Percentiles rank a stretch among this genome's conserved stretches.
These are phyloP conservation scores for Brachyalestes nurse DNA, from an alignment of 2,797 vertebrate genomes.

Conservation along the genomic window DNA sequence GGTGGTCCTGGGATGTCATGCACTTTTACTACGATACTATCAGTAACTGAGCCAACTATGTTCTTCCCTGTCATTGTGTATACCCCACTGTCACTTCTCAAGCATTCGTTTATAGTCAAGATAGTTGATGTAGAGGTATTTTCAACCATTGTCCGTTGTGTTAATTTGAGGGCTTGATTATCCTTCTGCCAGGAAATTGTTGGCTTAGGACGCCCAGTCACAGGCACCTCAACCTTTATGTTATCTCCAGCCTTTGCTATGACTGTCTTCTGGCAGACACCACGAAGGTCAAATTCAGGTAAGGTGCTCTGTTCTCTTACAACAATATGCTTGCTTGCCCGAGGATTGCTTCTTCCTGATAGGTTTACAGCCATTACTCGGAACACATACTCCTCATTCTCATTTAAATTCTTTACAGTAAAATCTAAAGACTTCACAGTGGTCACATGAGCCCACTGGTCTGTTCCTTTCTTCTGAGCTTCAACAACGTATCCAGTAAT, in stretches of 20 bases:
- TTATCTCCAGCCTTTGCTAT: conserved; percentile 94
- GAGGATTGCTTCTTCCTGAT: conserved; percentile 91
- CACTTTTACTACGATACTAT: conserved; percentile 89
- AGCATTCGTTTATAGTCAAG: conserved; percentile 89
- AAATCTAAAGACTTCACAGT: conserved; percentile 91
- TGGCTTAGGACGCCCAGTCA: conserved; percentile 93
- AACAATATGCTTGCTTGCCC: conserved; percentile 88
- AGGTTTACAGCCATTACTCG: conserved; percentile 95
- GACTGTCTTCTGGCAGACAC: conserved; percentile 90
- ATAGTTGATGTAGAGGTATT: conserved; percentile 88
- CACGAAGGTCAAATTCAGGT: conserved; percentile 93
- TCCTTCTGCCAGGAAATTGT: conserved; percentile 95
- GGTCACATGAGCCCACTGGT: conserved; percentile 92
- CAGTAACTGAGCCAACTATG: conserved; percentile 91
- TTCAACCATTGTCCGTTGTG: conserved; percentile 90
- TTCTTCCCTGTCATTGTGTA: conserved; percentile 93
- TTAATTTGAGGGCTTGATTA: conserved; percentile 86
- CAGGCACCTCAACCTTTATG: conserved; percentile 96
- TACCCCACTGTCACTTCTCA: conserved; percentile 87
- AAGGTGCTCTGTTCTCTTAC: conserved; percentile 90
- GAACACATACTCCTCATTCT: conserved; percentile 96
- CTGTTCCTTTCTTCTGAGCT: conserved; percentile 93
- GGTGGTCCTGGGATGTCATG: conserved; percentile 97
- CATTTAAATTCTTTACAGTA: conserved; percentile 91
- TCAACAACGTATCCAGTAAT: conserved; percentile 97